Conservation (phyloP, 1,140 invertebrate species). For the Coelopa frigida region DNA sequence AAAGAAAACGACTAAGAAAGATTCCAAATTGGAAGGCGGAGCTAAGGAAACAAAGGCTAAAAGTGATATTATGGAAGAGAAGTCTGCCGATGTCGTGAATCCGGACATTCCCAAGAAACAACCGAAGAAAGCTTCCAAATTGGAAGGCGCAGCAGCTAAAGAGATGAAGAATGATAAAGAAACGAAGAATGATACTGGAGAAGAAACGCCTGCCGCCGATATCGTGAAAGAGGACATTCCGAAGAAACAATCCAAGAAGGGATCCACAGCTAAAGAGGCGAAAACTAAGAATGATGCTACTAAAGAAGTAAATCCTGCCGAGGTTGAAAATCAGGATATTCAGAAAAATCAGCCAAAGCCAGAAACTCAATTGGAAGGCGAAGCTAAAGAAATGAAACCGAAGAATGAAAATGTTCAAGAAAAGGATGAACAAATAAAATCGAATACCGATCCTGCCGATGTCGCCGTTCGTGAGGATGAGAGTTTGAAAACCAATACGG, state of each 20-base stretch:
- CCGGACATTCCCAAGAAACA: too few species aligned
- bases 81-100: neutral
- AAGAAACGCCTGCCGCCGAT: neutral
- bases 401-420: neutral
- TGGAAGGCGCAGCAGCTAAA: neutral
- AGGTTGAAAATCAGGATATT: neutral
- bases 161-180: neutral
- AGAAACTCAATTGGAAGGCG: neutral
- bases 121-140: conserved; percentile 6
- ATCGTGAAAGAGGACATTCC: too few species aligned
- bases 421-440: neutral
- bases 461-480: too few species aligned
- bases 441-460: too few species aligned
- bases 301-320: neutral
- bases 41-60: too few species aligned
- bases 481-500: too few species aligned
- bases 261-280: too few species aligned
- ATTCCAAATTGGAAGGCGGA: too few species aligned
- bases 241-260: too few species aligned
- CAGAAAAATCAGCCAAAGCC: neutral
- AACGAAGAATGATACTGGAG: neutral
- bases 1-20: too few species aligned
- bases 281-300: neutral
- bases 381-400: neutral
- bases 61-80: neutral